A percentile compares a stretch with the other conserved stretches of the same genome.
Evolutionary conservation across 2,888 invertebrate species (phyloP).

Genomic region (Plagodis pulveraria): DNA sequence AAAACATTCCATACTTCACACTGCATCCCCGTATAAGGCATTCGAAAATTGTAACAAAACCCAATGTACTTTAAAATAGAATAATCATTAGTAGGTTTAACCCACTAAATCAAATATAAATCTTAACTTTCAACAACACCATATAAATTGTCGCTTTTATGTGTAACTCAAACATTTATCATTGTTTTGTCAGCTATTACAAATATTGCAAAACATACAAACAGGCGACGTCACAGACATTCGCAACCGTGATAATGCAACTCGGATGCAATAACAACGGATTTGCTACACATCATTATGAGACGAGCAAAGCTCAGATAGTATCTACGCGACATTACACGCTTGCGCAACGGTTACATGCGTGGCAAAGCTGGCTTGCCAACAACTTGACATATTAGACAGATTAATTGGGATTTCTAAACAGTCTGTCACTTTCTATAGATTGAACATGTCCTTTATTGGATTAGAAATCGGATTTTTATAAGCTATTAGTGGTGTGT

Average conservation of each 20-base stretch:
- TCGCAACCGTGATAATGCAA: constrained; percentile 32
- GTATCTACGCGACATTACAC: constrained; percentile 25
- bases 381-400: constrained; percentile 2
- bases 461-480: constrained; percentile 12
- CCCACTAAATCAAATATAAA: background rate
- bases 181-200: constrained; percentile 20
- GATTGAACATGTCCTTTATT: constrained; percentile 11
- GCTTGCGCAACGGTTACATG: constrained; percentile 33
- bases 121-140: too few species aligned
- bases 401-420: constrained; percentile 33
- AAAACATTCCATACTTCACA: too few species aligned
- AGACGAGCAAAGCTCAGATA: constrained; percentile 29
- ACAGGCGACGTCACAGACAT: constrained; percentile 27
- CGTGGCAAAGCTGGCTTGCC: constrained; percentile 20
- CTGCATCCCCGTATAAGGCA: too few species aligned
- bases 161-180: constrained; percentile 6
- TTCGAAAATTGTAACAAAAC: too few species aligned
- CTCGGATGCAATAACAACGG: constrained; percentile 36
- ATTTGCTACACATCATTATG: constrained; percentile 42
- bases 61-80: constrained; percentile 5
- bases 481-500: background rate
- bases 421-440: constrained; percentile 26
- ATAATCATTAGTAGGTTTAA: background rate
- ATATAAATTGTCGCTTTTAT: background rate
- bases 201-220: constrained; percentile 35